Percentiles rank a stretch among this genome's conserved stretches.
These are phyloP conservation scores for Passer montanus DNA, from an alignment of 2,113 vertebrate genomes.

Conservation along the genomic window DNA sequence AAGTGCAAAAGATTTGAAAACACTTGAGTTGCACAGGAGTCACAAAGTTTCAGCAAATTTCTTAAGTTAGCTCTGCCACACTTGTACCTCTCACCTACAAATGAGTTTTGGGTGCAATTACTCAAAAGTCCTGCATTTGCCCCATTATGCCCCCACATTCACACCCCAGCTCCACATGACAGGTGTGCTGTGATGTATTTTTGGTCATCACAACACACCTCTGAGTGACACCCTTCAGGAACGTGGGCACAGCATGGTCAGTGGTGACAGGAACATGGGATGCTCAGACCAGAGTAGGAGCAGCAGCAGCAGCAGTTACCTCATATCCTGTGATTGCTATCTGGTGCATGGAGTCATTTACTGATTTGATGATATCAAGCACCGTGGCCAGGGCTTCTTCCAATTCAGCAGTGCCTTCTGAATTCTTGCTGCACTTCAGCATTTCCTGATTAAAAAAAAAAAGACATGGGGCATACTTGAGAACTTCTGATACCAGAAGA, in stretches of 20 bases:
- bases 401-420: constrained; percentile 83
- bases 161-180: not conserved
- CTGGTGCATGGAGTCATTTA: constrained; percentile 94
- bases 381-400: constrained; percentile 88
- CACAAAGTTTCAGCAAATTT: not conserved
- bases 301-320: constrained; percentile 54
- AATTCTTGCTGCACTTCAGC: constrained; percentile 89
- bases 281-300: not conserved
- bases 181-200: not conserved
- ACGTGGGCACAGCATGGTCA: rapidly evolving
- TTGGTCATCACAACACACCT: not conserved
- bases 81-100: not conserved
- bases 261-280: not conserved
- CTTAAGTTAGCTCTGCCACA: not conserved
- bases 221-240: not conserved
- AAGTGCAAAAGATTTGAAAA: not conserved
- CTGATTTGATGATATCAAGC: constrained; percentile 90
- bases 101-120: not conserved
- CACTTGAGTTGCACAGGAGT: not conserved
- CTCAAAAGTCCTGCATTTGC: not conserved
- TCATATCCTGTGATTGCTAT: constrained; percentile 93
- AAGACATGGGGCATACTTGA: not conserved
- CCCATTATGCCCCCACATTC: not conserved
- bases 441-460: constrained; percentile 80
- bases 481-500: not conserved